phyloP scores from a whole-genome alignment of 2,888 invertebrate genomes.

The Thysanoteuthis rhombus region DNA sequence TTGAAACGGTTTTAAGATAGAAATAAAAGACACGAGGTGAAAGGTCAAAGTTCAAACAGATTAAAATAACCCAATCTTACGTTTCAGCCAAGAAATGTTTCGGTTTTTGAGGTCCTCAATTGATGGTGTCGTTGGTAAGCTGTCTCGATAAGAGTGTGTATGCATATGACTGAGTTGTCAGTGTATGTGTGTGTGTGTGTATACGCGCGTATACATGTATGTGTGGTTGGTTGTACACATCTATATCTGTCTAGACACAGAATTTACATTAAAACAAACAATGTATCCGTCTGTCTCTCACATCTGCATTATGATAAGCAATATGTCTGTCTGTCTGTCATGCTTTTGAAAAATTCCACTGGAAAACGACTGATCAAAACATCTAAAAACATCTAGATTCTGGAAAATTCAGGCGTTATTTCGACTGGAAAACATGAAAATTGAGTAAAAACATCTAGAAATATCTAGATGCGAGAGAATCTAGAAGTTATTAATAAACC shows the following conservation, averaged over 20 bases:
- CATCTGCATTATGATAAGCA: too few species aligned
- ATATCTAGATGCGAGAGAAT: too few species aligned
- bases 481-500: too few species aligned
- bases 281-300: too few species aligned
- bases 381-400: too few species aligned
- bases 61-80: neutral
- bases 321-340: too few species aligned
- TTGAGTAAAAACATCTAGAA: too few species aligned
- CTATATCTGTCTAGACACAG: neutral
- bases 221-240: neutral
- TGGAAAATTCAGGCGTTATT: too few species aligned
- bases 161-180: neutral
- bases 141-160: neutral
- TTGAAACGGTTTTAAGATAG: neutral
- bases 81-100: neutral
- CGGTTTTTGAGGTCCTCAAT: neutral
- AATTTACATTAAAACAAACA: too few species aligned
- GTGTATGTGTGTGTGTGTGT: neutral
- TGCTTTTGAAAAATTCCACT: too few species aligned
- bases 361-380: too few species aligned
- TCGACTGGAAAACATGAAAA: too few species aligned
- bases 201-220: neutral
- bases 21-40: neutral
- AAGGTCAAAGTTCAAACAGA: neutral
- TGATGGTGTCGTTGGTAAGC: neutral